Base-by-base conservation (phyloP, 2,113 vertebrate species). In the Phaethon lepturus region DNA sequence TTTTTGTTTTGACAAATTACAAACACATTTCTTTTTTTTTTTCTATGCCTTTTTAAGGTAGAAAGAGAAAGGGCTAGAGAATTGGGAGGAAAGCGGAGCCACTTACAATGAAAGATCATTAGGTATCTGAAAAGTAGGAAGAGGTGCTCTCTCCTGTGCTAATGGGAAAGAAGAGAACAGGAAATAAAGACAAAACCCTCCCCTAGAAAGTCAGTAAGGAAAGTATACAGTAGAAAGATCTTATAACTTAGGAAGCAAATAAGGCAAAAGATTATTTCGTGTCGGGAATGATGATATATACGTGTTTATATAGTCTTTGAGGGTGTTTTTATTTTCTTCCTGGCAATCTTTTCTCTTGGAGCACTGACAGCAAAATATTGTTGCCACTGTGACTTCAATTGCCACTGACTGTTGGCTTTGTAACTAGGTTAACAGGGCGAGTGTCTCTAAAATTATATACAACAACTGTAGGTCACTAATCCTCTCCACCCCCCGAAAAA, bases 401-500 rank as follows among this genome's bases (percentile, higher is more conserved):
- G 53, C 62, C 89, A 10, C 88, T 91, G 77, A 90, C 69, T 50
- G 45, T 87, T 95, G 83, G 83, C 62, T 94, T 91, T 93, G 67
- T 92, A 96, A 92, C 88, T 91, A 38, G 92, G 90, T 94, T 97
- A 95, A 72, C 77, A 86, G 86, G 79, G 62, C 2, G 4, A 95
- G 71, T 55, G 80, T 67, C 88, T 95, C 90, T 92, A 90, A 97
- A 97, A 95, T 96, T 91, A 92, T 40, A 90, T 92, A 71, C 67
- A 38, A 11, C 96, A 93, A 91, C 88, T 93, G 79, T 92, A 97
- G 95, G 76, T 95, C 93, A 92, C 82, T 95, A 94, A 96, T 95
- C 93, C 67, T 95, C 44, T 97, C 93, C 92, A 85, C 85, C 68
- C 59, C 62, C 14, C 64, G 26, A 71, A 87, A 95, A 88, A 79